Evolutionary conservation across 2,113 vertebrate genomes (phyloP).

Genomic region (Hippocampus mohnikei): DNA sequence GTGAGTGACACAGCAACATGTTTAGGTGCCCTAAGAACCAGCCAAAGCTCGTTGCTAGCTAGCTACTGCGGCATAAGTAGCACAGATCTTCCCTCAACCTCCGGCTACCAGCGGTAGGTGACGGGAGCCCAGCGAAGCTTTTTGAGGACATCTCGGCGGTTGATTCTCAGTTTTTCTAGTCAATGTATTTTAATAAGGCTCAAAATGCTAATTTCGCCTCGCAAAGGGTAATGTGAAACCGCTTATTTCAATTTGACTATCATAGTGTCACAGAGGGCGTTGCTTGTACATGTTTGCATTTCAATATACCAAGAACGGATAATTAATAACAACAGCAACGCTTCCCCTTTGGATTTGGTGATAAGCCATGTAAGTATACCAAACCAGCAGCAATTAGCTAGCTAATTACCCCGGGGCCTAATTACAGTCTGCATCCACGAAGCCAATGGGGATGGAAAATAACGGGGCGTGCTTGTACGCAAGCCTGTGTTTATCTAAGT

Average conservation of each 20-base stretch:
- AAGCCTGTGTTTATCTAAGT: slow-evolving; percentile 45
- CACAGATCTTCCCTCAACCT: too few species aligned
- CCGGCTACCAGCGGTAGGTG: too few species aligned
- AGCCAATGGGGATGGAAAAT: slow-evolving; percentile 25
- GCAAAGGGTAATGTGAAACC: background rate
- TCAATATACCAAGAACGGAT: slow-evolving; percentile 18
- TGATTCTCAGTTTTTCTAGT: too few species aligned
- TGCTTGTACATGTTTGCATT: slow-evolving; percentile 16
- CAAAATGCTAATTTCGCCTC: too few species aligned
- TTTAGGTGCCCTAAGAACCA: too few species aligned
- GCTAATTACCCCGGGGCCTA: slow-evolving; percentile 50
- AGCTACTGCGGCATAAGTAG: too few species aligned
- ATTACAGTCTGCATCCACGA: slow-evolving; percentile 41
- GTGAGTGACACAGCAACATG: too few species aligned
- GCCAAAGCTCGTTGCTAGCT: too few species aligned
- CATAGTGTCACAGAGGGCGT: background rate
- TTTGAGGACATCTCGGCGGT: too few species aligned
- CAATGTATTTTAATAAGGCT: too few species aligned
- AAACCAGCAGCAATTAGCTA: slow-evolving; percentile 54
- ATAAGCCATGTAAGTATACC: slow-evolving; percentile 35
- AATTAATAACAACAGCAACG: slow-evolving; percentile 52
- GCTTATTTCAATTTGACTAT: background rate
- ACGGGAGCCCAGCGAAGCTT: too few species aligned
- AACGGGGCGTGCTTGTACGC: slow-evolving; percentile 38
- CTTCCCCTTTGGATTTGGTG: slow-evolving; percentile 20